A percentile compares a stretch with the other conserved stretches of the same genome.
phyloP scores from a whole-genome alignment of 2,797 vertebrate species.

The Tolypeutes matacus region DNA sequence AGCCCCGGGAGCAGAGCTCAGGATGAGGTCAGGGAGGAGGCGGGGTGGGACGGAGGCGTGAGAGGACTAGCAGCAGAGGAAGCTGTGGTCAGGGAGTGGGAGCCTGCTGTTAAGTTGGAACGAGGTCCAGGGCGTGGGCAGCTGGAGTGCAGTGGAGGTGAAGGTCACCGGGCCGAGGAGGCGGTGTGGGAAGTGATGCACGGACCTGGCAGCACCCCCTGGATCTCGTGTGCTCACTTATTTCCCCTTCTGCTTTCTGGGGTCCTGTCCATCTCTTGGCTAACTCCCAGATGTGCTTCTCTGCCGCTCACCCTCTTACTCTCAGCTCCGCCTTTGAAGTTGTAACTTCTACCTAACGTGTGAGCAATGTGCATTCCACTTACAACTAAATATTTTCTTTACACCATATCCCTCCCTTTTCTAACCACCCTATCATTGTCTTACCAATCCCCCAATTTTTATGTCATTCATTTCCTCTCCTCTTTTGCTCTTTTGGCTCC shows the following conservation, averaged over 20 bases:
- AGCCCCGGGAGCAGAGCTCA: background rate
- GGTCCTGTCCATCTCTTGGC: background rate
- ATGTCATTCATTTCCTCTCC: background rate
- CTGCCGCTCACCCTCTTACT: background rate
- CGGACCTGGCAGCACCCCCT: background rate
- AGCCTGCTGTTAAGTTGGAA: background rate
- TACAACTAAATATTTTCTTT: background rate
- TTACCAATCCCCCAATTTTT: constrained; percentile 7
- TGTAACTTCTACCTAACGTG: background rate
- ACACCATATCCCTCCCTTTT: background rate
- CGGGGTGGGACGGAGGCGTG: background rate
- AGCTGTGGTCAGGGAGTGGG: constrained; percentile 75
- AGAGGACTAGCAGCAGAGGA: constrained; percentile 48
- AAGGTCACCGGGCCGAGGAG: background rate
- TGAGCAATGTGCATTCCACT: rapidly evolving
- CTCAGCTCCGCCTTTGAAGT: background rate
- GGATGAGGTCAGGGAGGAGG: constrained; percentile 45
- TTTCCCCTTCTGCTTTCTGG: background rate
- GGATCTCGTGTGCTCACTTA: background rate
- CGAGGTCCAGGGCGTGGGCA: constrained; percentile 52
- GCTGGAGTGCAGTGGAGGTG: constrained; percentile 43
- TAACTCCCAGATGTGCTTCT: background rate
- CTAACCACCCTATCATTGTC: constrained; percentile 29
- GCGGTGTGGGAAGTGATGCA: background rate
- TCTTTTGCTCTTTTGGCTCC: background rate